These are phyloP conservation scores for Puffinus mauretanicus DNA, from an alignment of 2,113 vertebrate species.

Conservation along the genomic window DNA sequence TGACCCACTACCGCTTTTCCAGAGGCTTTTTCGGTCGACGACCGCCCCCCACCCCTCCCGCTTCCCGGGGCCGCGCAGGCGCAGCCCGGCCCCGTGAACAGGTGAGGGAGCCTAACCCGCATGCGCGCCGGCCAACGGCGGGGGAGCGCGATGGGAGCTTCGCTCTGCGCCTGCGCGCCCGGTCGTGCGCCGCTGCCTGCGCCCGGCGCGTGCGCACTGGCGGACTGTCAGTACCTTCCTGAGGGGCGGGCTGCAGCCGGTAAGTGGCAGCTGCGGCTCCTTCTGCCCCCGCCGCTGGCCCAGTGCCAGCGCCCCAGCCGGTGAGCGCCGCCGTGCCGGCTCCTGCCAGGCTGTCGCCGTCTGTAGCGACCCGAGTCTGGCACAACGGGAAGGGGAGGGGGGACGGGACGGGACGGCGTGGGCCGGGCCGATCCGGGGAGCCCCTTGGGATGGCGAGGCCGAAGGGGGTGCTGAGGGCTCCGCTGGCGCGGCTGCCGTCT, in stretches of 20 bases:
- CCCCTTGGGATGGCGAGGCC: neutral
- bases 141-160: rapidly evolving
- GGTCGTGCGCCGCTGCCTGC: neutral
- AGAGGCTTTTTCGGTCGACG: rapidly evolving
- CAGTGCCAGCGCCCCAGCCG: rapidly evolving
- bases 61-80: neutral
- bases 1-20: rapidly evolving
- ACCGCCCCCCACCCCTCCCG: rapidly evolving
- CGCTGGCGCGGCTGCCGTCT: neutral
- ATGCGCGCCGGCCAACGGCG: neutral
- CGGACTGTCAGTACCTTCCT: neutral
- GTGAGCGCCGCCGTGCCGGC: rapidly evolving
- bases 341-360: neutral
- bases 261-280: neutral
- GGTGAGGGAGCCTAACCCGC: neutral
- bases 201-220: neutral
- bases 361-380: no score
- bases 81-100: rapidly evolving
- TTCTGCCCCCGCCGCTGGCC: neutral
- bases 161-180: neutral
- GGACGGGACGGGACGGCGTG: neutral
- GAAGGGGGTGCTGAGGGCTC: neutral
- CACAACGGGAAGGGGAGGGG: neutral
- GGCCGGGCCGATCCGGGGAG: neutral
- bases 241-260: neutral